These are phyloP conservation scores for Tachyglossus aculeatus DNA, from an alignment of 2,797 vertebrate genomes.

Conservation along the genomic window DNA sequence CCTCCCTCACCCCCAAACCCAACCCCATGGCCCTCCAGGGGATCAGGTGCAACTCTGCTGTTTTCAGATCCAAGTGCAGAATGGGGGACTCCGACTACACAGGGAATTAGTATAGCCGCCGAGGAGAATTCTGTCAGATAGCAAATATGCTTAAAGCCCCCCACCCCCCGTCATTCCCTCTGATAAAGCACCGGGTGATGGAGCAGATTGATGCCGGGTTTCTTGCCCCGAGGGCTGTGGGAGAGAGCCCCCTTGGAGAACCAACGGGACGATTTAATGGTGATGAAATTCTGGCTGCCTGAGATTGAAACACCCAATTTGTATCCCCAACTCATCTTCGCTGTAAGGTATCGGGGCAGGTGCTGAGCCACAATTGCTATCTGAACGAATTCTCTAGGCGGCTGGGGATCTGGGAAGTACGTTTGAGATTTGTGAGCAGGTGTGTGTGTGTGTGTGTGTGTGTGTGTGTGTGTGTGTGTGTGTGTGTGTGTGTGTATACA, in stretches of 20 bases:
- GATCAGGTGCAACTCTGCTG: not conserved
- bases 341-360: conserved; percentile 54
- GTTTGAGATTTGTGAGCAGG: conserved; percentile 7
- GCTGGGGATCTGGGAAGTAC: conserved; percentile 34
- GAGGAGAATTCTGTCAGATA: conserved; percentile 20
- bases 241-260: conserved; percentile 66
- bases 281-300: conserved; percentile 68
- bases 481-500: not conserved
- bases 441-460: not conserved
- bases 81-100: conserved; percentile 27
- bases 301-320: conserved; percentile 63
- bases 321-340: conserved; percentile 62
- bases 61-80: not conserved
- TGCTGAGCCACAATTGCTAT: conserved; percentile 60
- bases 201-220: conserved; percentile 35
- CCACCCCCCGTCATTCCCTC: not conserved
- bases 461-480: not conserved
- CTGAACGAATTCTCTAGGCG: conserved; percentile 51
- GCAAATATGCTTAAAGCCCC: conserved; percentile 16
- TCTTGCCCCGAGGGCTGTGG: conserved; percentile 37
- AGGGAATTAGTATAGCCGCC: conserved; percentile 18
- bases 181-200: not conserved
- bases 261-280: conserved; percentile 61
- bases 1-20: no score
- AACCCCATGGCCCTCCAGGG: no score